Evolutionary conservation across 37 sponge, comb jelly and placozoan species (phyloP).

Genomic region (Chondrilla cf. caribensis): DNA sequence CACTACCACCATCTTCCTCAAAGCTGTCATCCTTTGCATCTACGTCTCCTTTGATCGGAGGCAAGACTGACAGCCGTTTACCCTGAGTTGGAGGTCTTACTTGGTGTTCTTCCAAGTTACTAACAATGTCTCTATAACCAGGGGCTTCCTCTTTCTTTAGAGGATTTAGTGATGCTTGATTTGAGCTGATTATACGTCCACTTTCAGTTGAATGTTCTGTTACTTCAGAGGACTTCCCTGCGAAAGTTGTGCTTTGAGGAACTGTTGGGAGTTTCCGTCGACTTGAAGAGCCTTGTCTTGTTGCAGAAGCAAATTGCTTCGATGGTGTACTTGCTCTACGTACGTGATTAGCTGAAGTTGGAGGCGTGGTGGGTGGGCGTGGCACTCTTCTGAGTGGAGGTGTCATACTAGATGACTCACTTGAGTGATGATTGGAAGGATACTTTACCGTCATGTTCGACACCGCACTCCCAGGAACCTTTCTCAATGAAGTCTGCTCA

Average conservation of each 20-base stretch:
- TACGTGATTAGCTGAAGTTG: neutral
- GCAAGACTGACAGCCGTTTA: neutral
- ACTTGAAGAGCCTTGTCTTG: neutral
- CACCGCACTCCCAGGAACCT: neutral
- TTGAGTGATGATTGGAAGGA: neutral
- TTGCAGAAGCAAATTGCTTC: neutral
- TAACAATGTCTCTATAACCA: conserved; percentile 7
- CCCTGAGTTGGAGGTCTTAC: neutral
- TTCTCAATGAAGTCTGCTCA: neutral
- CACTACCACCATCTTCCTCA: neutral
- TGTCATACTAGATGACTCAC: neutral
- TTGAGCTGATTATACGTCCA: neutral
- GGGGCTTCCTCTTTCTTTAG: neutral
- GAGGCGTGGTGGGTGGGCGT: conserved; percentile 27
- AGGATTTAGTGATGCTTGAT: neutral
- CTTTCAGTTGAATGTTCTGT: too few species aligned
- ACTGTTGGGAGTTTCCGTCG: conserved; percentile 3
- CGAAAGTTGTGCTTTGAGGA: neutral
- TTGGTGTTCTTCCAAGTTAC: neutral
- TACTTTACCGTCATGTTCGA: neutral
- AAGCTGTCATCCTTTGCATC: neutral
- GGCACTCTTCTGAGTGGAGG: conserved; percentile 13
- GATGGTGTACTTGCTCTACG: conserved; percentile 20
- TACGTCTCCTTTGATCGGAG: conserved; percentile 1
- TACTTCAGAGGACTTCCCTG: too few species aligned